These are phyloP conservation scores for Parauchenoglanis ngamensis DNA, from an alignment of 2,797 vertebrate genomes.

Conservation along the genomic window DNA sequence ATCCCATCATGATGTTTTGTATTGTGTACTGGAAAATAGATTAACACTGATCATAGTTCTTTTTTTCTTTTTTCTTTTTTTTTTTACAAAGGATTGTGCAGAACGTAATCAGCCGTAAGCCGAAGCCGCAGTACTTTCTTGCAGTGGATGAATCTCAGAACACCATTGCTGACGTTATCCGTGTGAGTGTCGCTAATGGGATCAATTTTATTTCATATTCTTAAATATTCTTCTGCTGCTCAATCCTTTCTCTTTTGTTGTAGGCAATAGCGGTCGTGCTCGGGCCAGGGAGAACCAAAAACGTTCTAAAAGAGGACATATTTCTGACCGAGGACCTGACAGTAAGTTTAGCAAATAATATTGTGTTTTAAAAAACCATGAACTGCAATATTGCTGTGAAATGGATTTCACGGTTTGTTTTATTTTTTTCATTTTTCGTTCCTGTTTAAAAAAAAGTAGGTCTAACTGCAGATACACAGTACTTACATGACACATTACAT, in stretches of 20 bases:
- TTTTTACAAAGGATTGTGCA: conserved; percentile 76
- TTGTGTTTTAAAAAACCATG: background rate
- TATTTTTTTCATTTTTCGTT: background rate
- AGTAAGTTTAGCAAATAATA: conserved; percentile 69
- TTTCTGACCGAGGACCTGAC: conserved; percentile 80
- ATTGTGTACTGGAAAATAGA: background rate
- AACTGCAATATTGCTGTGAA: background rate
- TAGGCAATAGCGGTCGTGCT: conserved; percentile 80
- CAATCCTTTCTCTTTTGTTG: background rate
- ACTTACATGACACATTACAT: too few relatives aligned
- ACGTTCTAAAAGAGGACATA: conserved; percentile 77
- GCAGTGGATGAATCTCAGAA: conserved; percentile 84
- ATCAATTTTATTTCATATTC: background rate
- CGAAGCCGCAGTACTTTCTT: conserved; percentile 79
- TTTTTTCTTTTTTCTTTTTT: too few relatives aligned
- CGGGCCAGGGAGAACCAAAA: conserved; percentile 81
- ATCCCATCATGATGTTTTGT: background rate
- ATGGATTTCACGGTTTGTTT: background rate
- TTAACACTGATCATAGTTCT: background rate
- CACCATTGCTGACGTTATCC: conserved; percentile 80
- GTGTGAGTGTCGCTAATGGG: conserved; percentile 69
- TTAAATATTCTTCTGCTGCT: background rate
- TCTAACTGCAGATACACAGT: too few relatives aligned
- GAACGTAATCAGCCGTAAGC: conserved; percentile 81
- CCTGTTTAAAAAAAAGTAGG: background rate